Conservation (phyloP, 2,797 vertebrate species). For the Cynodonichthys magdalenae region DNA sequence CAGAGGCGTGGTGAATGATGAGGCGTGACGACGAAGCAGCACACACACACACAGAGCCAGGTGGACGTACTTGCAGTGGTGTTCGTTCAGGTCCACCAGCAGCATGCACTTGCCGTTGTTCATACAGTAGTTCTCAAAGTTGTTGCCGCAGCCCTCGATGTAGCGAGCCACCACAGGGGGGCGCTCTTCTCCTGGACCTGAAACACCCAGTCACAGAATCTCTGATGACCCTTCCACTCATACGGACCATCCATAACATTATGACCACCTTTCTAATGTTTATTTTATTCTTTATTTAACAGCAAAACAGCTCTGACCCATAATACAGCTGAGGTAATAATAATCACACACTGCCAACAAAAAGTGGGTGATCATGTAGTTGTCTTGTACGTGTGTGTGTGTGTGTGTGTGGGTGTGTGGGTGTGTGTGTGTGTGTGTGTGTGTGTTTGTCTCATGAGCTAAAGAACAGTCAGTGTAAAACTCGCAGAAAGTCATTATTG, state of each 20-base stretch:
- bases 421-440: too few relatives aligned
- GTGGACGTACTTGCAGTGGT: constrained; percentile 72
- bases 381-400: too few relatives aligned
- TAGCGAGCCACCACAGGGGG: constrained; percentile 52
- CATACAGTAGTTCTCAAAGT: constrained; percentile 65
- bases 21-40: constrained; percentile 2
- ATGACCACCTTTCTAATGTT: not conserved
- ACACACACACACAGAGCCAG: constrained; percentile 5
- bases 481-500: too few relatives aligned
- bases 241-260: not conserved
- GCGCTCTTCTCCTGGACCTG: constrained; percentile 54
- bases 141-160: constrained; percentile 49
- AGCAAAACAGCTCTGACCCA: too few relatives aligned
- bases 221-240: not conserved
- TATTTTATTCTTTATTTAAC: not conserved
- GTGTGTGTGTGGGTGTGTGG: too few relatives aligned
- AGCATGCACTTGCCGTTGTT: constrained; percentile 74
- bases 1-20: constrained; percentile 2
- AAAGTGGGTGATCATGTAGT: too few relatives aligned
- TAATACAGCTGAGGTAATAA: too few relatives aligned
- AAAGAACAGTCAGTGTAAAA: too few relatives aligned
- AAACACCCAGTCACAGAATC: not conserved
- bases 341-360: too few relatives aligned
- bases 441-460: too few relatives aligned
- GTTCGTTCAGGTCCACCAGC: constrained; percentile 62